phyloP scores from a whole-genome alignment of 2,888 invertebrate species.

The Drosophila melanosoma region DNA sequence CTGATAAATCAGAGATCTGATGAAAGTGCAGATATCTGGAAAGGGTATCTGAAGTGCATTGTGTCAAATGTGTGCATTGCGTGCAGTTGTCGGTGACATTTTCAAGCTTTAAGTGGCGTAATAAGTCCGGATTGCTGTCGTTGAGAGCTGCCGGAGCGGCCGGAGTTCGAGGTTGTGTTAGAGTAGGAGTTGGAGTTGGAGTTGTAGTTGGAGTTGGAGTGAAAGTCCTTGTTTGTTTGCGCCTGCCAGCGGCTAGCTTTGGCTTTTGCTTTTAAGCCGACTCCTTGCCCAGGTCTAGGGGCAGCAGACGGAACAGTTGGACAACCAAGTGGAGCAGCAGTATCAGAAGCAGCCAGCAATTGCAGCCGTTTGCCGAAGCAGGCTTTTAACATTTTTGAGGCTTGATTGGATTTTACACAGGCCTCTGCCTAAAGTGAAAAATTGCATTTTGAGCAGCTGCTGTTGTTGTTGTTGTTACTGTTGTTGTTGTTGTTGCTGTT shows the following conservation, averaged over 20 bases:
- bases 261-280: constrained; percentile 73
- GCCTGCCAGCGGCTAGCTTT: constrained; percentile 70
- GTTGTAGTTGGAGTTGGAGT: not conserved
- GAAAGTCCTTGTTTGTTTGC: constrained; percentile 62
- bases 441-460: constrained; percentile 80
- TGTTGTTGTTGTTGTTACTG: constrained; percentile 42
- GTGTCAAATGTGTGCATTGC: not conserved
- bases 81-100: constrained; percentile 44
- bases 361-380: constrained; percentile 37
- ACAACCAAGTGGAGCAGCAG: not conserved
- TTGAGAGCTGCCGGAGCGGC: constrained; percentile 35
- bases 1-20: not conserved
- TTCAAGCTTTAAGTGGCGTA: constrained; percentile 78
- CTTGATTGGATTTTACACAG: constrained; percentile 79
- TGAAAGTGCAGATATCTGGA: not conserved
- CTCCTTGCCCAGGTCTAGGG: constrained; percentile 16
- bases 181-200: not conserved
- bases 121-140: constrained; percentile 71
- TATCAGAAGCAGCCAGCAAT: constrained; percentile 6
- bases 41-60: constrained; percentile 13
- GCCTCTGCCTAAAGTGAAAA: constrained; percentile 69
- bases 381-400: constrained; percentile 81
- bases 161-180: constrained; percentile 26
- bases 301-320: constrained; percentile 7
- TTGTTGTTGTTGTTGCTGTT: constrained; percentile 11